Base-by-base conservation (phyloP, 2,888 invertebrate species). In the Minunthozetes semirufus region DNA sequence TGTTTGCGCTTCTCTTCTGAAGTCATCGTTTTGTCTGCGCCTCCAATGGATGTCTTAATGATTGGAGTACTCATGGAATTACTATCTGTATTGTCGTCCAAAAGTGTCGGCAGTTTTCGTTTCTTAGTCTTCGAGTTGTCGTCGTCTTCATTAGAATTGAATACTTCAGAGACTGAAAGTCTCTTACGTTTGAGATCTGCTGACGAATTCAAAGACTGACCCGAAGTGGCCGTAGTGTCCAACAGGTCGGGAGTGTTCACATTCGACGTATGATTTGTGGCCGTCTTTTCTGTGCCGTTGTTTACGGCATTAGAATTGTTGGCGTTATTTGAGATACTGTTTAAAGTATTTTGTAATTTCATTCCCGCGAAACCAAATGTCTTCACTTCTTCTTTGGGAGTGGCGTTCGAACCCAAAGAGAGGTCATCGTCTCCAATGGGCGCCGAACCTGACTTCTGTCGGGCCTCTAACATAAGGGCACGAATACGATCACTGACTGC, bases 1-100 rank as follows among this genome's bases (percentile, higher is more conserved):
- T 94, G 91, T 81, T 93, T 92, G 75, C 95, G 87, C 84, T 98
- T 98, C 84, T 99, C 99, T 83, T 99, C 97, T 76, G 82, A 81
- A n/a, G 76, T 76, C 56, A 77, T n/a, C 15, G 53, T 22, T 19
- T 68, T 70, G 22, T 70, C 50, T 13, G 15, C 46, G 15, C 70
- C 70, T 9, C 33, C 27, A 11, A 53, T 29, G 13, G 38, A 13
- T 29, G 38, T 56, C 27, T 72, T 56, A n/a, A 9, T 38, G 19
- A 22, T 68, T 15, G 73, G 75, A 15, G 68, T n/a, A 38, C 77
- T 77, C 38, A 76, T n/a, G n/a, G n/a, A 50, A 56, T 77, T 76
- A 48, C 77, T 77, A 42, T 77, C 76, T 6, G 75, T 75, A 46
- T 76, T 76, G 29, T 76, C 76, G 72, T 77, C 77, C 8, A 68